A percentile compares a stretch with the other conserved stretches of the same genome.
Evolutionary conservation across 2,888 invertebrate genomes (phyloP).

Genomic region (Calliphora vomitoria): DNA sequence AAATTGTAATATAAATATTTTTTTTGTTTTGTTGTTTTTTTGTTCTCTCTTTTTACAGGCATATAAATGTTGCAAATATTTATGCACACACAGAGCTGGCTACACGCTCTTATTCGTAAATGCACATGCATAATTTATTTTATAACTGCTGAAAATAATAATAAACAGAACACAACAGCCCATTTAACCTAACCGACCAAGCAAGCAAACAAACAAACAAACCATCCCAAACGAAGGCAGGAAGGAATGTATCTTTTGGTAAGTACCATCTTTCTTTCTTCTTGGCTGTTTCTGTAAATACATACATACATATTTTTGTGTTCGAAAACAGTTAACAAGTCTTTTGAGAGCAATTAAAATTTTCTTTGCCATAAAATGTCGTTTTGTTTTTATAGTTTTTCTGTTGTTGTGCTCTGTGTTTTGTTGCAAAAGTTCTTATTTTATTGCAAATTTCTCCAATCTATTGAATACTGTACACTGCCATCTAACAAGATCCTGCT

Average conservation of each 20-base stretch:
- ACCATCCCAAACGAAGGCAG: constrained; percentile 5
- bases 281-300: constrained; percentile 13
- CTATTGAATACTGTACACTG: constrained; percentile 24
- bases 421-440: constrained; percentile 30
- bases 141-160: constrained; percentile 63
- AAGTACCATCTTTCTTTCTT: constrained; percentile 15
- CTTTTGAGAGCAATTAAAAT: constrained; percentile 74
- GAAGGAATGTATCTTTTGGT: constrained; percentile 14
- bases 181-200: constrained; percentile 5
- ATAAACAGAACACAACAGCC: constrained; percentile 44
- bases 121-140: constrained; percentile 74
- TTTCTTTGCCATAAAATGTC: constrained; percentile 65
- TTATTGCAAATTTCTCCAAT: constrained; percentile 42
- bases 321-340: constrained; percentile 66
- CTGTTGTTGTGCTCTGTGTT: background rate
- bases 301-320: constrained; percentile 37
- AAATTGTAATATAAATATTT: constrained; percentile 50
- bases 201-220: background rate
- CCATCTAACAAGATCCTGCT: constrained; percentile 58
- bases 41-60: constrained; percentile 24
- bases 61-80: constrained; percentile 62
- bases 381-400: constrained; percentile 32
- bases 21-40: background rate
- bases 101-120: constrained; percentile 56
- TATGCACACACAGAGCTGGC: constrained; percentile 26